Conservation (phyloP, 2,888 invertebrate genomes). For the Dasypolia templi region DNA sequence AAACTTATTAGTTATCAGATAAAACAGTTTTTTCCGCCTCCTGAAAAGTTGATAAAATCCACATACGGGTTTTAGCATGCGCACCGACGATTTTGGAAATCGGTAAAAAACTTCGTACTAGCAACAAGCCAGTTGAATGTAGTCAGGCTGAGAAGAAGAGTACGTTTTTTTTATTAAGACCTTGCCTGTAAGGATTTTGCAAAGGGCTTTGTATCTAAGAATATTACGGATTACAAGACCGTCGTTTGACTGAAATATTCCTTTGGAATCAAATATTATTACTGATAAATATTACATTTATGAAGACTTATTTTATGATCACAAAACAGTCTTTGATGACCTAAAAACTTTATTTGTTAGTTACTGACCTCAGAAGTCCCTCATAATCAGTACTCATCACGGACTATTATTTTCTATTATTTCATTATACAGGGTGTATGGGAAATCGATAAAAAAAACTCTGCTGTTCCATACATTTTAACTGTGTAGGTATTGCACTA, state of each 20-base stretch:
- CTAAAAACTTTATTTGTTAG: background rate
- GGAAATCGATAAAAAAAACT: background rate
- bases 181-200: background rate
- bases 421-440: background rate
- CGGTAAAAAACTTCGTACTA: background rate
- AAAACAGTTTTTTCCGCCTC: no score
- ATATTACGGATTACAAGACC: no score
- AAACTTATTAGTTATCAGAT: no score
- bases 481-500: no score
- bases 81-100: no score
- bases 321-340: background rate
- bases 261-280: background rate
- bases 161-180: background rate
- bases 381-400: no score
- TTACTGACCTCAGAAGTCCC: no score
- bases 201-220: background rate
- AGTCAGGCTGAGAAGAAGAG: background rate
- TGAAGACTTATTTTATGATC: background rate
- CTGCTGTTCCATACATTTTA: no score
- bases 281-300: background rate
- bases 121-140: background rate
- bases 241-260: background rate
- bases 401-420: background rate
- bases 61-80: no score
- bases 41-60: no score